Evolutionary conservation across 2,113 vertebrate genomes (phyloP).

Genomic region (Ammodytes dubius): DNA sequence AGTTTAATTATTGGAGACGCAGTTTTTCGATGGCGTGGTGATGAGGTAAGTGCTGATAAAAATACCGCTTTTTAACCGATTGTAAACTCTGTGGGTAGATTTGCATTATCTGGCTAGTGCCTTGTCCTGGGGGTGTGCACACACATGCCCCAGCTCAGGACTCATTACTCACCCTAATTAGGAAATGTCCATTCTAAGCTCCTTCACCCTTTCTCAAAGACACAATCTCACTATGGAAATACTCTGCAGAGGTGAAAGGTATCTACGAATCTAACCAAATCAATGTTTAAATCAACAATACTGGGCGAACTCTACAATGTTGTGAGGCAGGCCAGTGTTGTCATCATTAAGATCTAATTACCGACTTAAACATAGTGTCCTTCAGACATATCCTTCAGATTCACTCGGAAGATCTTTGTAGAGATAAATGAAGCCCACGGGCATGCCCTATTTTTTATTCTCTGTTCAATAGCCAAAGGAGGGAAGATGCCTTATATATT

Average conservation of each 20-base stretch:
- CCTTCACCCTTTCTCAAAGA: slow-evolving; percentile 72
- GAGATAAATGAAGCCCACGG: slow-evolving; percentile 76
- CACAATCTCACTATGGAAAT: slow-evolving; percentile 76
- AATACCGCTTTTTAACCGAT: slow-evolving; percentile 79
- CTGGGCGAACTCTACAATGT: slow-evolving; percentile 44
- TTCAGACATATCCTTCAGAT: slow-evolving; percentile 81
- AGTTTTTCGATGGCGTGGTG: slow-evolving; percentile 67
- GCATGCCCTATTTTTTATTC: slow-evolving; percentile 70
- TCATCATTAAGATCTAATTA: slow-evolving; percentile 81
- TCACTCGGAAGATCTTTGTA: slow-evolving; percentile 75
- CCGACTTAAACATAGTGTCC: slow-evolving; percentile 77
- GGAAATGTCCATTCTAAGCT: slow-evolving; percentile 78
- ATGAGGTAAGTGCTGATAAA: slow-evolving; percentile 83
- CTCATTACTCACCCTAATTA: slow-evolving; percentile 86
- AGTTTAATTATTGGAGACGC: slow-evolving; percentile 80
- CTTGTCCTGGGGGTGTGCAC: slow-evolving; percentile 76
- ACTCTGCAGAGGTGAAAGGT: slow-evolving; percentile 77
- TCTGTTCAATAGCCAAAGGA: slow-evolving; percentile 71
- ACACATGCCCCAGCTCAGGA: slow-evolving; percentile 77
- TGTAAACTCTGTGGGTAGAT: slow-evolving; percentile 76
- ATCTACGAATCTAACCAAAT: slow-evolving; percentile 82
- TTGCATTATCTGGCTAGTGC: slow-evolving; percentile 78
- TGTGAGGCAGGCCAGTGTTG: slow-evolving; percentile 71
- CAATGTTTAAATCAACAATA: slow-evolving; percentile 79
- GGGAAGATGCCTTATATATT: slow-evolving; percentile 65